Evolutionary conservation across 2,797 vertebrate species (phyloP).

Genomic region (Bovichtus variegatus): DNA sequence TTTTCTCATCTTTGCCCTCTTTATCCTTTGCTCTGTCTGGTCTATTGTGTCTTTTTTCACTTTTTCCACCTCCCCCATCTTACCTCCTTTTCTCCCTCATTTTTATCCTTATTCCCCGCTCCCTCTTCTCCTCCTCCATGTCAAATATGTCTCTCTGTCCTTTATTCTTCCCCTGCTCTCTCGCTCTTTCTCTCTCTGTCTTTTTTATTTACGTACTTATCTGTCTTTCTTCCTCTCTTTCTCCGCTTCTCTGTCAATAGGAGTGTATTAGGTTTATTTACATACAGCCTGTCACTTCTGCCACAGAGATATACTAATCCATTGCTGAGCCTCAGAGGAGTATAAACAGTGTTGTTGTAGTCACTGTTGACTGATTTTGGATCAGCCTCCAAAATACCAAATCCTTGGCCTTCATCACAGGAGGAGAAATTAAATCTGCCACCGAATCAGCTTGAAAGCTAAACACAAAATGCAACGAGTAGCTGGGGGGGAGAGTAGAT

Average conservation of each 20-base stretch:
- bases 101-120: slow-evolving; percentile 19
- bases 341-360: slow-evolving; percentile 43
- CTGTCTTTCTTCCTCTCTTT: slow-evolving; percentile 5
- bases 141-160: slow-evolving; percentile 10
- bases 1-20: slow-evolving; percentile 35
- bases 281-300: slow-evolving; percentile 61
- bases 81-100: slow-evolving; percentile 1
- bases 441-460: slow-evolving; percentile 44
- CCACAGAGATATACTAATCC: slow-evolving; percentile 56
- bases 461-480: slow-evolving; percentile 5
- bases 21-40: slow-evolving; percentile 40
- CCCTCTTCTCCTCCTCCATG: slow-evolving; percentile 18
- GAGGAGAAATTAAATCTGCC: slow-evolving; percentile 56
- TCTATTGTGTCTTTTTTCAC: slow-evolving; percentile 15
- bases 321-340: slow-evolving; percentile 45
- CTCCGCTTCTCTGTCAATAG: slow-evolving; percentile 41
- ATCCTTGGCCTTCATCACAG: slow-evolving; percentile 45
- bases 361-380: slow-evolving; percentile 49
- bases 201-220: slow-evolving; percentile 36
- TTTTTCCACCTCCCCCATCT: slow-evolving; percentile 13
- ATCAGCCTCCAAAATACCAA: slow-evolving; percentile 48
- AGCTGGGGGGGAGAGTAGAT: background rate
- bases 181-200: background rate
- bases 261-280: slow-evolving; percentile 53
- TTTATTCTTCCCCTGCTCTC: background rate